phyloP scores from a whole-genome alignment of 92 coral and sea anemone species.

The Anthopleura xanthogrammica region DNA sequence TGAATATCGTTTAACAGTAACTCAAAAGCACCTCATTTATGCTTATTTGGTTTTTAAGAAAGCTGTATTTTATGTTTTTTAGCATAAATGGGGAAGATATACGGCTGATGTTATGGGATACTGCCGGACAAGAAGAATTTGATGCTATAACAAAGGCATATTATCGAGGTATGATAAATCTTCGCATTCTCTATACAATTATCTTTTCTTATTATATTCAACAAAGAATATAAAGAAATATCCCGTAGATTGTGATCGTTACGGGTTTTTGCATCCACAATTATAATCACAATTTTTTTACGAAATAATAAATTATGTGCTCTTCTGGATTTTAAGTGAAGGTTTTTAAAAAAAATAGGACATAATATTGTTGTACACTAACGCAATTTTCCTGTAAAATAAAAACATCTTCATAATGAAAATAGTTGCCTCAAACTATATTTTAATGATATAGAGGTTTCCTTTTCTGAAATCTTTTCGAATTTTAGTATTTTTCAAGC shows the following conservation, averaged over 20 bases:
- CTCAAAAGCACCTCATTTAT: neutral
- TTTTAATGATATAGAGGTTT: neutral
- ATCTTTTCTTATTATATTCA: neutral
- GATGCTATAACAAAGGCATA: conserved; percentile 99
- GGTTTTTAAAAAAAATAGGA: too few relatives aligned
- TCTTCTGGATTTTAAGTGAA: too few relatives aligned
- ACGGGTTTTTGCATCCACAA: neutral
- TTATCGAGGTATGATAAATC: conserved; percentile 73
- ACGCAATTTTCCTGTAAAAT: neutral
- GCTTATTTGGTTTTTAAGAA: neutral
- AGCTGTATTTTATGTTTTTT: neutral
- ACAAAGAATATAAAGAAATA: neutral
- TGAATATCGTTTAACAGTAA: neutral
- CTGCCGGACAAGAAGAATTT: conserved; percentile 99
- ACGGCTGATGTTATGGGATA: conserved; percentile 97
- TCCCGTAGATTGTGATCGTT: conserved; percentile 3
- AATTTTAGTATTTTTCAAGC: neutral
- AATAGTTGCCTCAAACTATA: neutral
- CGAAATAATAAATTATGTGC: too few relatives aligned
- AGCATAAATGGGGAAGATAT: conserved; percentile 90
- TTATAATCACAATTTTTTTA: neutral
- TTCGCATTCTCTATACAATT: neutral
- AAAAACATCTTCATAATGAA: neutral
- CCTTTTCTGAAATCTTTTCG: neutral
- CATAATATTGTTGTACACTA: neutral